A percentile compares a stretch with the other conserved stretches of the same genome.
These are phyloP conservation scores for Sorex maritimensis DNA, from an alignment of 2,797 vertebrate genomes.

Conservation along the genomic window DNA sequence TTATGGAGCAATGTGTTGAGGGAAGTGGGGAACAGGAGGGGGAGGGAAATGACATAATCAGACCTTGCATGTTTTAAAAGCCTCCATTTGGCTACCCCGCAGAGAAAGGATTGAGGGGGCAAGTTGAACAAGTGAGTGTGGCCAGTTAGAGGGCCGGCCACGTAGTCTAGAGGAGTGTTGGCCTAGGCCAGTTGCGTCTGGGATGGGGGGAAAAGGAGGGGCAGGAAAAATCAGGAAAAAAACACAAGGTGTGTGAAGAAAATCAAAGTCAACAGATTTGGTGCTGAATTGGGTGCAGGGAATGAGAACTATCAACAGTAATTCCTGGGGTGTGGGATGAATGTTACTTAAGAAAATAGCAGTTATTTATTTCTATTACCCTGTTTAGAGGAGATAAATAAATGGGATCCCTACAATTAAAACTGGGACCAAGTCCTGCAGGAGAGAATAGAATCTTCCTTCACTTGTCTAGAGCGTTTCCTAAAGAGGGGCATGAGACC, in stretches of 20 bases:
- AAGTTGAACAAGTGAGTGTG: not conserved
- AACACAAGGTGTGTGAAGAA: conserved; percentile 46
- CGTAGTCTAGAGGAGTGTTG: not conserved
- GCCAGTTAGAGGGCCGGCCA: not conserved
- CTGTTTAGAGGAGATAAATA: too few species aligned
- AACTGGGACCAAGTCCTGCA: too few species aligned
- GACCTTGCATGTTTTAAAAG: conserved; percentile 38
- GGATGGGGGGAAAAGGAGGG: not conserved
- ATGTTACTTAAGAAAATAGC: too few species aligned
- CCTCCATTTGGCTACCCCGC: not conserved
- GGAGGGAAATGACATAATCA: not conserved
- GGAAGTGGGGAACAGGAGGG: not conserved
- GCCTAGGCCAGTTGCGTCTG: not conserved
- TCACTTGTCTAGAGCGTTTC: too few species aligned
- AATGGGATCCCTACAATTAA: too few species aligned
- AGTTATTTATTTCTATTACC: too few species aligned
- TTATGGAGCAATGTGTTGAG: not conserved
- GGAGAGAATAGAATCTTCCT: too few species aligned
- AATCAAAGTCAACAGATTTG: conserved; percentile 27
- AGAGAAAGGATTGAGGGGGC: conserved; percentile 16
- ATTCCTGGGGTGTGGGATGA: not conserved
- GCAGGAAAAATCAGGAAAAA: not conserved
- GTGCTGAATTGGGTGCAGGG: not conserved
- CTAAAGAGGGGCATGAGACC: too few species aligned
- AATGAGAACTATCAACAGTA: not conserved